A percentile compares a stretch with the other conserved stretches of the same genome.
Evolutionary conservation across 2,113 vertebrate genomes (phyloP).

Genomic region (Anser cygnoides): DNA sequence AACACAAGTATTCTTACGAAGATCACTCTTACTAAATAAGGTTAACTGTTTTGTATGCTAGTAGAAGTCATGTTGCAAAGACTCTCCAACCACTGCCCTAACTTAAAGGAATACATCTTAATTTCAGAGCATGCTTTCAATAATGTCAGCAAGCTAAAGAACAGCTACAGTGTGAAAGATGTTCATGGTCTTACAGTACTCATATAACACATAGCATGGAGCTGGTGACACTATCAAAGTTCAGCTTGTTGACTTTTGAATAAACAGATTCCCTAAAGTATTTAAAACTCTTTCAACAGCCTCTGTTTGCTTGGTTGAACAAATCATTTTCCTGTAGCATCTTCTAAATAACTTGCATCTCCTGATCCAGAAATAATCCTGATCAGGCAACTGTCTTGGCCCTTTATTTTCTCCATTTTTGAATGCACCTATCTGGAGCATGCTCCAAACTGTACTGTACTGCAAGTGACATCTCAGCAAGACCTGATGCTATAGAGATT

Average conservation of each 20-base stretch:
- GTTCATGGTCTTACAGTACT: background rate
- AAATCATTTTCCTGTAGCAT: background rate
- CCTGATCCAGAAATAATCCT: background rate
- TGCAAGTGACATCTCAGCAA: accelerated
- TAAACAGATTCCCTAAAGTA: background rate
- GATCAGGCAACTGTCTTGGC: background rate
- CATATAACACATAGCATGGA: background rate
- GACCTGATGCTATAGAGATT: background rate
- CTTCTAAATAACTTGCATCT: background rate
- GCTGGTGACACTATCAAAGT: background rate
- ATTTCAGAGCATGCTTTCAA: background rate
- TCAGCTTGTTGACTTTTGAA: background rate
- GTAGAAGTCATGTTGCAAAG: background rate
- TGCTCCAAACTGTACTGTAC: accelerated
- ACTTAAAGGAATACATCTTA: background rate
- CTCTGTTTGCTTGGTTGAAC: background rate
- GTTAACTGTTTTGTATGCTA: background rate
- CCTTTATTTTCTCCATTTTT: background rate
- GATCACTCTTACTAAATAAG: background rate
- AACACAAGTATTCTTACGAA: background rate
- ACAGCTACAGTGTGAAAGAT: too few relatives aligned
- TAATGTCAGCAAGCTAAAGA: background rate
- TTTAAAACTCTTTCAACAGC: background rate
- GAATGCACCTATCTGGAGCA: background rate
- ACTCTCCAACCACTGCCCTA: too few relatives aligned